phyloP scores from a whole-genome alignment of 2,113 vertebrate species.

The Acanthochromis polyacanthus region DNA sequence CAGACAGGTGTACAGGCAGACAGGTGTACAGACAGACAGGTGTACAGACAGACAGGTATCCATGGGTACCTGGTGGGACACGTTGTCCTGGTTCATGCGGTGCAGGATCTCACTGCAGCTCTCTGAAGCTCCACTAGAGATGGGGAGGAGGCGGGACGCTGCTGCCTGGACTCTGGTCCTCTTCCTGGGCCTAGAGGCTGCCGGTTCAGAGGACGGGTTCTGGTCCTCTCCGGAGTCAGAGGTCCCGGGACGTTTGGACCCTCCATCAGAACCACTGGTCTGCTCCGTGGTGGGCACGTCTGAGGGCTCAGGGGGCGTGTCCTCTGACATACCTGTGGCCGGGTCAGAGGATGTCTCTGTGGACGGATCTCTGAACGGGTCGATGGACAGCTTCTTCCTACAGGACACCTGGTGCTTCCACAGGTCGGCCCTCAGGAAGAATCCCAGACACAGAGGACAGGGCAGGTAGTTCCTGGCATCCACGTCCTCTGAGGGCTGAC shows the following conservation, averaged over 20 bases:
- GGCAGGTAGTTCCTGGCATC: slow-evolving; percentile 71
- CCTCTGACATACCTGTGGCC: neutral
- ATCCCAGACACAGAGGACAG: slow-evolving; percentile 64
- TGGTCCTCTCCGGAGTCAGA: slow-evolving; percentile 9
- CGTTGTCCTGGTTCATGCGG: slow-evolving; percentile 71
- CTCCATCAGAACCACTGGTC: neutral
- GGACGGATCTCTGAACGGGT: slow-evolving; percentile 18
- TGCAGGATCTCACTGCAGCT: slow-evolving; percentile 72
- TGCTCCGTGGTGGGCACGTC: neutral
- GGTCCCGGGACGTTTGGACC: neutral
- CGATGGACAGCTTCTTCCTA: slow-evolving; percentile 57
- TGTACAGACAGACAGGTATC: too few species aligned
- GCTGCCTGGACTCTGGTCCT: slow-evolving; percentile 66
- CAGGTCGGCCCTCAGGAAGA: slow-evolving; percentile 69
- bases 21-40: neutral
- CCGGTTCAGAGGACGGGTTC: neutral
- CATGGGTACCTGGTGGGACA: slow-evolving; percentile 72
- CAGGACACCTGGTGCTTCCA: slow-evolving; percentile 74
- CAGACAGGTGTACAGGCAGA: too few species aligned
- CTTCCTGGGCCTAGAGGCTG: slow-evolving; percentile 34
- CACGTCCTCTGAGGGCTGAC: slow-evolving; percentile 66
- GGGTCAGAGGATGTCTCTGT: neutral
- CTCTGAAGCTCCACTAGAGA: slow-evolving; percentile 66
- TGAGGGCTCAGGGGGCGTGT: neutral
- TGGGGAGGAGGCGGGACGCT: slow-evolving; percentile 65